phyloP scores from a whole-genome alignment of 2,797 vertebrate genomes.

The Neosilurus hyrtlii region DNA sequence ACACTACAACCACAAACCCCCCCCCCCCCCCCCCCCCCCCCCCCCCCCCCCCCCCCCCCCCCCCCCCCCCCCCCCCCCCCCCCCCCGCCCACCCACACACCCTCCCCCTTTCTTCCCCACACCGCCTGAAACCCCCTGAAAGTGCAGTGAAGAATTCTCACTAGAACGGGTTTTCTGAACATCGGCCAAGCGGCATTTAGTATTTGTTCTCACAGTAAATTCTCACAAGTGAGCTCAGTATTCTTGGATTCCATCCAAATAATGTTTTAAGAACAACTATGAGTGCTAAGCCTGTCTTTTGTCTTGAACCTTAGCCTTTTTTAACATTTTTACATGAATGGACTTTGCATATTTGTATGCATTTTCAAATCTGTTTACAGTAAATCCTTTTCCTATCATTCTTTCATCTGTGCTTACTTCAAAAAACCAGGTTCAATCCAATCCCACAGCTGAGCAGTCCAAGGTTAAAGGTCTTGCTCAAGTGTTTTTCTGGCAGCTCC shows the following conservation, averaged over 20 bases:
- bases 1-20: neutral
- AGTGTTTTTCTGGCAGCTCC: neutral
- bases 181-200: conserved; percentile 11
- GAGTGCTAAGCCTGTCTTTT: neutral
- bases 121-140: neutral
- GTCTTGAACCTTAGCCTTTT: conserved; percentile 12
- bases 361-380: neutral
- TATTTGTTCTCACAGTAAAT: neutral
- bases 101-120: too few relatives aligned
- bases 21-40: too few relatives aligned
- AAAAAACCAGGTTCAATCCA: neutral
- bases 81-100: too few relatives aligned
- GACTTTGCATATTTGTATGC: neutral
- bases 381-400: neutral
- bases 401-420: neutral
- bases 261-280: neutral
- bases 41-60: too few relatives aligned
- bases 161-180: neutral
- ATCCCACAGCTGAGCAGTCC: neutral
- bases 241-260: conserved; percentile 3
- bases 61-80: too few relatives aligned
- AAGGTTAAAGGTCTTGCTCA: neutral
- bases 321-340: conserved; percentile 18
- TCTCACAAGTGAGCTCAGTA: neutral
- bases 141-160: conserved; percentile 29